A percentile compares a stretch with the other conserved stretches of the same genome.
Conservation (phyloP, 2,797 vertebrate genomes). For the Oreochromis mossambicus region DNA sequence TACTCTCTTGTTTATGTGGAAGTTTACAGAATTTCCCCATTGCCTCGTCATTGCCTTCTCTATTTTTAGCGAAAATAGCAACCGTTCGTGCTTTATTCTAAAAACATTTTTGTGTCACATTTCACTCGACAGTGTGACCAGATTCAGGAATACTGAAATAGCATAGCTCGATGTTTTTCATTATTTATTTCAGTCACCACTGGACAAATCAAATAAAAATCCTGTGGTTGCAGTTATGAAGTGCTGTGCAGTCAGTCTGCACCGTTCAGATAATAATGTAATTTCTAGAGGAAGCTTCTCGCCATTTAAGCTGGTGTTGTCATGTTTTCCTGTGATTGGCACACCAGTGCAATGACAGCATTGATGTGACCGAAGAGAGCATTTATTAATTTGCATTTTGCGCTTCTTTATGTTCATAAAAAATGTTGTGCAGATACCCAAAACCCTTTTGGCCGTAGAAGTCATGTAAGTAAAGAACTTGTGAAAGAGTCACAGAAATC, state of each 20-base stretch:
- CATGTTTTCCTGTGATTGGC: background rate
- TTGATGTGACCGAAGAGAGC: background rate
- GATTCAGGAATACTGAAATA: background rate
- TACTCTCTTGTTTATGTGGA: background rate
- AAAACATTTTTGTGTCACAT: background rate
- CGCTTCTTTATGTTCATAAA: background rate
- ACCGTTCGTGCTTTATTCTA: background rate
- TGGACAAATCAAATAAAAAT: background rate
- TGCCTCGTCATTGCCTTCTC: background rate
- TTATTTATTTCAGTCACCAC: fast-evolving
- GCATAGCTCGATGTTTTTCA: background rate
- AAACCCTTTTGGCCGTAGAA: background rate
- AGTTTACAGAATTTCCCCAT: background rate
- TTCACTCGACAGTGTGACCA: background rate
- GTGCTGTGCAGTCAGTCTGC: background rate
- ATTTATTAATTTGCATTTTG: background rate
- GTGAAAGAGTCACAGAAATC: background rate
- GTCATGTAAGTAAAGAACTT: background rate
- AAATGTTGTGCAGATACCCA: background rate
- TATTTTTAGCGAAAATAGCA: background rate
- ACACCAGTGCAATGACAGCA: background rate
- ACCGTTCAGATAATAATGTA: background rate
- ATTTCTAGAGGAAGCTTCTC: background rate
- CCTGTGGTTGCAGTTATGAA: background rate
- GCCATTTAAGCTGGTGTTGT: background rate